A percentile compares a stretch with the other conserved stretches of the same genome.
Evolutionary conservation across 2,888 invertebrate species (phyloP).

Genomic region (Spilarctia lutea): DNA sequence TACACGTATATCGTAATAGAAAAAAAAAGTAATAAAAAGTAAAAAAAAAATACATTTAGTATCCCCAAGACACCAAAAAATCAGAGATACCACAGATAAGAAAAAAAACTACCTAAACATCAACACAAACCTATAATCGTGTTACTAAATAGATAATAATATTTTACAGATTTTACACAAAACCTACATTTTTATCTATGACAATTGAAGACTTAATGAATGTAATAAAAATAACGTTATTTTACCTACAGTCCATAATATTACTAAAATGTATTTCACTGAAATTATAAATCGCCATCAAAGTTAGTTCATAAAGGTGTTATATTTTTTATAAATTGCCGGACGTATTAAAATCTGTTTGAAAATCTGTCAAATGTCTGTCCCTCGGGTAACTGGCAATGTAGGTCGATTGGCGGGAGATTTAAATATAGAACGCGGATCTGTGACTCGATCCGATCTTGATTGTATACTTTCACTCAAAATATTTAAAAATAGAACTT

Average conservation of each 20-base stretch:
- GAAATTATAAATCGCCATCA: neutral
- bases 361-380: conserved; percentile 37
- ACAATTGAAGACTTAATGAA: neutral
- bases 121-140: too few species aligned
- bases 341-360: conserved; percentile 22
- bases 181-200: too few species aligned
- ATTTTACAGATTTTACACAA: too few species aligned
- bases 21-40: too few species aligned
- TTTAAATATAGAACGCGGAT: conserved; percentile 62
- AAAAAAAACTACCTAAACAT: too few species aligned
- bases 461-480: conserved; percentile 44
- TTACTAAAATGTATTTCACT: neutral
- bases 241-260: neutral
- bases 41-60: too few species aligned
- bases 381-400: conserved; percentile 51
- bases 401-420: conserved; percentile 63
- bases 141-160: too few species aligned
- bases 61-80: too few species aligned
- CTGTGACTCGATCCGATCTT: conserved; percentile 44
- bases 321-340: neutral
- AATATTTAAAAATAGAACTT: conserved; percentile 31
- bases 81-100: too few species aligned
- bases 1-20: too few species aligned
- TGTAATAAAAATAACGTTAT: neutral
- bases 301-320: neutral